These are phyloP conservation scores for Drosophila kohkoa DNA, from an alignment of 1,140 invertebrate species.

Conservation along the genomic window DNA sequence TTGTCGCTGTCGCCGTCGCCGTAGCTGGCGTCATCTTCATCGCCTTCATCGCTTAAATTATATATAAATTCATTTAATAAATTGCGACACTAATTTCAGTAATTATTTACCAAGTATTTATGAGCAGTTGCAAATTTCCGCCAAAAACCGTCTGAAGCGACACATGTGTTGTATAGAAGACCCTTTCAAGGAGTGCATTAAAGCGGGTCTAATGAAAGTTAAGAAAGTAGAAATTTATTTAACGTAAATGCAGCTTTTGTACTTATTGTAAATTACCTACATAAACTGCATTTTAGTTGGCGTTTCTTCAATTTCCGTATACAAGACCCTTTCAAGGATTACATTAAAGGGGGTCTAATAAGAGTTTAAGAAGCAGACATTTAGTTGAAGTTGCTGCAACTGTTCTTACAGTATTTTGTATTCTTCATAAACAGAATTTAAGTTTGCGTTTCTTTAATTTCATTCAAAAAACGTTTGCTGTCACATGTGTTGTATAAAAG, in stretches of 20 bases:
- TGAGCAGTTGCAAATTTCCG: conserved; percentile 61
- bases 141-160: conserved; percentile 1
- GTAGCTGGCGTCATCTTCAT: not conserved
- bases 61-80: conserved; percentile 74
- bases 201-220: not conserved
- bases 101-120: conserved; percentile 77
- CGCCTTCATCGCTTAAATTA: conserved; percentile 33
- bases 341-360: too few relatives aligned
- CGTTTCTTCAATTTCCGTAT: too few relatives aligned
- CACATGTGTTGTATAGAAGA: conserved; percentile 16
- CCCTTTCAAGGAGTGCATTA: not conserved
- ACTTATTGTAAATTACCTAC: not conserved
- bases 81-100: conserved; percentile 76
- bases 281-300: too few relatives aligned
- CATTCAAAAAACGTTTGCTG: too few relatives aligned
- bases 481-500: too few relatives aligned
- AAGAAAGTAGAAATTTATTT: too few relatives aligned
- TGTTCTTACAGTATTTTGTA: not conserved
- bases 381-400: too few relatives aligned
- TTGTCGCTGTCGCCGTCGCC: not conserved
- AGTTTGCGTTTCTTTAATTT: too few relatives aligned
- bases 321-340: too few relatives aligned
- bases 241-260: too few relatives aligned
- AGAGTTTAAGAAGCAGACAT: too few relatives aligned
- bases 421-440: too few relatives aligned